Evolutionary conservation across 2,797 vertebrate species (phyloP).

Genomic region (Acestrorhynchus altus): DNA sequence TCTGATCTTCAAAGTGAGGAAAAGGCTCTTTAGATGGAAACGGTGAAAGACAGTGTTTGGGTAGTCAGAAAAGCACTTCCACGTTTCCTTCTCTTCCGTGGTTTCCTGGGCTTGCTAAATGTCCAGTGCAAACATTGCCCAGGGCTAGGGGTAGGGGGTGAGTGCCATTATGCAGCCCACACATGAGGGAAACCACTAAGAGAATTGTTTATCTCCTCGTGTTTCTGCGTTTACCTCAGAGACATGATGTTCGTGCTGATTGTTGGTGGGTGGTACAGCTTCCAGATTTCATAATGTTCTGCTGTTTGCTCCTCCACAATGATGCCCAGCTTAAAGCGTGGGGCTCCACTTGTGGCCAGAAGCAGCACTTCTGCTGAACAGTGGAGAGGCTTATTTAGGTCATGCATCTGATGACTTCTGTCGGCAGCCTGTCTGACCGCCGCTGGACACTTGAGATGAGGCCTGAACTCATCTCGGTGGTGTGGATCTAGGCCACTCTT

Average conservation of each 20-base stretch:
- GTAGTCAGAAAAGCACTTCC: constrained; percentile 46
- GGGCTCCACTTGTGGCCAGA: neutral
- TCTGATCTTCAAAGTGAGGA: constrained; percentile 49
- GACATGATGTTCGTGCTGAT: neutral
- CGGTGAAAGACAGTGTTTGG: constrained; percentile 48
- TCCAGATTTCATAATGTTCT: neutral
- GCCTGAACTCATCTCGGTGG: constrained; percentile 1
- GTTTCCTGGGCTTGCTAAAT: constrained; percentile 59
- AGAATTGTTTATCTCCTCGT: neutral
- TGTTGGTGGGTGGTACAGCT: neutral
- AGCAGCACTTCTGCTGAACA: neutral
- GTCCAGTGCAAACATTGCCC: neutral
- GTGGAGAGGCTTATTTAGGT: constrained; percentile 14
- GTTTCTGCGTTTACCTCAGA: neutral
- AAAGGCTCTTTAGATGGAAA: constrained; percentile 21
- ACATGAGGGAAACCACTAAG: constrained; percentile 10
- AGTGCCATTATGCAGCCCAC: constrained; percentile 26
- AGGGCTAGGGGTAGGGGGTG: neutral
- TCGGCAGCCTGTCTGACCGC: neutral
- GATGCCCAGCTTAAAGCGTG: neutral
- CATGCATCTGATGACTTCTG: neutral
- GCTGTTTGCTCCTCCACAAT: neutral
- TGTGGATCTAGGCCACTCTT: constrained; percentile 3
- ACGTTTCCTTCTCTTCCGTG: constrained; percentile 57
- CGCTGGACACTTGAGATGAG: neutral